phyloP scores from a whole-genome alignment of 1,140 invertebrate species.

The Rhyzopertha dominica region DNA sequence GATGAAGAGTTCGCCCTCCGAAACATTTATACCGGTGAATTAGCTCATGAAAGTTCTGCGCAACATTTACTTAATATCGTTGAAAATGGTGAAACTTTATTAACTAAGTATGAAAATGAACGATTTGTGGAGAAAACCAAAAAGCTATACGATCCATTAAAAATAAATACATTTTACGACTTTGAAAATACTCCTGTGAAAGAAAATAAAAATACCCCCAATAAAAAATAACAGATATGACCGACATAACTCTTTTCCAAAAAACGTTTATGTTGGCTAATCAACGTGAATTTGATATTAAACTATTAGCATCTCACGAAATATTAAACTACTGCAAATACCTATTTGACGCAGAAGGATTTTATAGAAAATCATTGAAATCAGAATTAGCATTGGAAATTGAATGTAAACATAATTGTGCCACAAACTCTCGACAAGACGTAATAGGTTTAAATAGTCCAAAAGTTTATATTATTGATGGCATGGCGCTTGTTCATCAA shows the following conservation, averaged over 20 bases:
- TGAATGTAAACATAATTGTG: conserved; percentile 20
- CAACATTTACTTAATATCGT: conserved; percentile 1
- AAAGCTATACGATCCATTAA: conserved; percentile 19
- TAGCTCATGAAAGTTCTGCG: not conserved
- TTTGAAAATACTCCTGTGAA: conserved; percentile 17
- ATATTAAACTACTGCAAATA: conserved; percentile 22
- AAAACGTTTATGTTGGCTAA: conserved; percentile 22
- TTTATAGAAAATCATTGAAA: conserved; percentile 22
- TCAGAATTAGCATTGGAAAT: conserved; percentile 23
- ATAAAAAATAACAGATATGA: conserved; percentile 22
- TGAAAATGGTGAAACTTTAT: conserved; percentile 9
- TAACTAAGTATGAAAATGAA: conserved; percentile 20
- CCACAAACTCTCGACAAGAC: conserved; percentile 17
- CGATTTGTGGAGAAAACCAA: conserved; percentile 19
- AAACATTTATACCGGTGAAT: conserved; percentile 2
- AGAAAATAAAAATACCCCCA: conserved; percentile 16
- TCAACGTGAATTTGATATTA: conserved; percentile 21
- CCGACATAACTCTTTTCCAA: conserved; percentile 18
- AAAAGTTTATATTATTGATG: conserved; percentile 7
- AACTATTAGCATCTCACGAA: conserved; percentile 23
- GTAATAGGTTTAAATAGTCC: conserved; percentile 17
- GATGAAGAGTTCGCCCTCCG: not conserved
- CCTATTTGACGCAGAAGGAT: conserved; percentile 19
- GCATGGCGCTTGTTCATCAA: conserved; percentile 2
- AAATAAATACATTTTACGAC: conserved; percentile 17